Evolutionary conservation across 2,113 vertebrate species (phyloP).

Genomic region (Tringa solitaria): DNA sequence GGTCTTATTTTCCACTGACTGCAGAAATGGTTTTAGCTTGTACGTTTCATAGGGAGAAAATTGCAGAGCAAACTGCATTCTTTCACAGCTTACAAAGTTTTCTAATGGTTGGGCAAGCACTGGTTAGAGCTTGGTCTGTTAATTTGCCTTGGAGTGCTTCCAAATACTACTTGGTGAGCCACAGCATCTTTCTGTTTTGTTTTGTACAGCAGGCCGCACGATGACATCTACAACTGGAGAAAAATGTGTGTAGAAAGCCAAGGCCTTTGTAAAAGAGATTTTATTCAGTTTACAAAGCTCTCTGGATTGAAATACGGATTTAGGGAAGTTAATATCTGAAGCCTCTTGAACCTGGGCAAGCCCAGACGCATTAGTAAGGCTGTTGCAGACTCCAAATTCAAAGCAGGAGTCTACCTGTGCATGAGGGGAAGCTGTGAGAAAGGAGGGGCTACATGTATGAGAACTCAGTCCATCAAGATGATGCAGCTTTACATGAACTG

Average conservation of each 20-base stretch:
- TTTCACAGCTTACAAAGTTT: constrained; percentile 23
- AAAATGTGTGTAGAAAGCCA: not conserved
- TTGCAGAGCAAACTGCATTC: constrained; percentile 8
- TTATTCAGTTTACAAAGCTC: not conserved
- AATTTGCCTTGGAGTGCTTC: constrained; percentile 29
- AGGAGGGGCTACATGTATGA: not conserved
- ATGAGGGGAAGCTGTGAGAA: not conserved
- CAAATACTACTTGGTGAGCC: constrained; percentile 17
- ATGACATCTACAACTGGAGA: not conserved
- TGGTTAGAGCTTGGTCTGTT: constrained; percentile 22
- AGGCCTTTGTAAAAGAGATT: not conserved
- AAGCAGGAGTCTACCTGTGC: not conserved
- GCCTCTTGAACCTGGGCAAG: not conserved
- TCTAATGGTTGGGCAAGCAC: not conserved
- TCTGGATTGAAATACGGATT: not conserved
- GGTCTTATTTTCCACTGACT: not conserved
- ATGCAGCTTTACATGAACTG: not conserved
- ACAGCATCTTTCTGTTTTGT: constrained; percentile 1
- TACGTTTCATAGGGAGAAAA: not conserved
- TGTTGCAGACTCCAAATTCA: not conserved
- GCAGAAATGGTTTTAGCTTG: not conserved
- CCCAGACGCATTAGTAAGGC: not conserved
- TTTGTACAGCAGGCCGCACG: not conserved
- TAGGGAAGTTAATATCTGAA: not conserved
- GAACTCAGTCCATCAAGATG: not conserved